These are phyloP conservation scores for Hystrix brachyura DNA, from an alignment of 2,113 vertebrate genomes.

Conservation along the genomic window DNA sequence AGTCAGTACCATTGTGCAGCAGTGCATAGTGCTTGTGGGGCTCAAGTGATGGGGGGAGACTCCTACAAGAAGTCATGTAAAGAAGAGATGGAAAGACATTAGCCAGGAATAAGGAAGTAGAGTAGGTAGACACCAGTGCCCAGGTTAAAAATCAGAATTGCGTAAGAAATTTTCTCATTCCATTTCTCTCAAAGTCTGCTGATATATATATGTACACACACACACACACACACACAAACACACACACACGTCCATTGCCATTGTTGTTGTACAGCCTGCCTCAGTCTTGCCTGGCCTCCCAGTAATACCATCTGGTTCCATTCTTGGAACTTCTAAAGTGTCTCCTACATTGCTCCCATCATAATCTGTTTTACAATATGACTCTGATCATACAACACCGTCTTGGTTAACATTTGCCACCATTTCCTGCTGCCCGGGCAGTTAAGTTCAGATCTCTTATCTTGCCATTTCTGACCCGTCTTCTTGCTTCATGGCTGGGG, in stretches of 20 bases:
- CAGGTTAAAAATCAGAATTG: neutral
- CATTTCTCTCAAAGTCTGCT: neutral
- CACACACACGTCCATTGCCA: neutral
- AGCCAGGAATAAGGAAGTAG: neutral
- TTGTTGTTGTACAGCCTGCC: neutral
- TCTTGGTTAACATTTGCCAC: neutral
- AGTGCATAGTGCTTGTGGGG: neutral
- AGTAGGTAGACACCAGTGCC: too few species aligned
- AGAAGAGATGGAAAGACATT: neutral
- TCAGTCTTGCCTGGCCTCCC: neutral
- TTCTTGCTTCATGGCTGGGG: neutral
- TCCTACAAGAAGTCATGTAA: neutral
- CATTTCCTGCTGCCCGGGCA: neutral
- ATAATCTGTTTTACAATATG: neutral
- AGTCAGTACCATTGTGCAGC: neutral
- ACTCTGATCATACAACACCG: neutral
- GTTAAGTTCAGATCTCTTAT: neutral
- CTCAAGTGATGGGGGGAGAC: neutral
- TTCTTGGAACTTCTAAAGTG: neutral
- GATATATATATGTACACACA: neutral
- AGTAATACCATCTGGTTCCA: too few species aligned
- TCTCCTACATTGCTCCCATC: too few species aligned
- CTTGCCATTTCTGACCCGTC: neutral
- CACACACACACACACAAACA: too few species aligned
- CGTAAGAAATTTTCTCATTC: neutral